Conservation (phyloP, 1,140 invertebrate species). For the Bombus confusus region DNA sequence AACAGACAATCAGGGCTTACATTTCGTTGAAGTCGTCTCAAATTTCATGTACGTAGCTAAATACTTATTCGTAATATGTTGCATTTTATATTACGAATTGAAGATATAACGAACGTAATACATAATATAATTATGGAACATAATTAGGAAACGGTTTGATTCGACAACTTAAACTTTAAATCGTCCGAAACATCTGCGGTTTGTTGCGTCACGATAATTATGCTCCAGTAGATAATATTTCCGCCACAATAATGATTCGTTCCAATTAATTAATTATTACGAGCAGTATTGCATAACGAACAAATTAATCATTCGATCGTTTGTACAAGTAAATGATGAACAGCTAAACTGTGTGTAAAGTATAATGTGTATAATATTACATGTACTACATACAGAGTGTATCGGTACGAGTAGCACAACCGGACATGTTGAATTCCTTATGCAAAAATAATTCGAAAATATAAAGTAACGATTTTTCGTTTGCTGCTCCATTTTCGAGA, state of each 20-base stretch:
- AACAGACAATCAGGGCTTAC: no score
- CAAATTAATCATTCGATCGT: neutral
- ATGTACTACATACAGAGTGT: no score
- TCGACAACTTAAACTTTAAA: neutral
- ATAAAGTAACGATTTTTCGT: no score
- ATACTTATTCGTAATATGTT: no score
- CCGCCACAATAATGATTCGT: neutral
- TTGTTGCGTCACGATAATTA: neutral
- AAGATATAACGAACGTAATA: no score
- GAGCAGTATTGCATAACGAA: neutral
- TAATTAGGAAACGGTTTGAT: neutral
- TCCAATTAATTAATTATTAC: constrained; percentile 3
- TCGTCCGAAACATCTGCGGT: neutral
- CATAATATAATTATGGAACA: neutral
- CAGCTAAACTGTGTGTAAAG: neutral
- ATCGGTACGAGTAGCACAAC: no score
- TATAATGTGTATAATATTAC: neutral
- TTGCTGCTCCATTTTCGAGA: no score
- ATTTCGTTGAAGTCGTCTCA: no score
- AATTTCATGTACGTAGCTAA: no score
- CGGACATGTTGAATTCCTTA: no score
- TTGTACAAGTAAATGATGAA: neutral
- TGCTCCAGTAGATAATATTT: neutral
- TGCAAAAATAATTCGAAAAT: no score
- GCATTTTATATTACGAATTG: no score